These are phyloP conservation scores for Eubucco bourcierii DNA, from an alignment of 2,113 vertebrate species.

Conservation along the genomic window DNA sequence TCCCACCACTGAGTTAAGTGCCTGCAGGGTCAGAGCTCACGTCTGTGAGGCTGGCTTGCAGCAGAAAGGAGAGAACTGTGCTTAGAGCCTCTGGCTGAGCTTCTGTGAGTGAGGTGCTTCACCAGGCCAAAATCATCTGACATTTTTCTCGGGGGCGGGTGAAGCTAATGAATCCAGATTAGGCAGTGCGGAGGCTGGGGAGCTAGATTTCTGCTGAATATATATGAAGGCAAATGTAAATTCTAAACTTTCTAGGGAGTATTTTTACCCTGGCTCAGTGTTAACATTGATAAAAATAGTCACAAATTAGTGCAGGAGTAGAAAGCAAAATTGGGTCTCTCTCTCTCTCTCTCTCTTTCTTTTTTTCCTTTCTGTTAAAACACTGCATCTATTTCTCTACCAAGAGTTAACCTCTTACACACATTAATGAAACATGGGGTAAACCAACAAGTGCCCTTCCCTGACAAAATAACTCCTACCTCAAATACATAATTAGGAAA, in stretches of 20 bases:
- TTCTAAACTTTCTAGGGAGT: conserved; percentile 65
- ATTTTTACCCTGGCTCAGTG: conserved; percentile 68
- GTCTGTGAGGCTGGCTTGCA: neutral
- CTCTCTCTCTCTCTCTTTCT: neutral
- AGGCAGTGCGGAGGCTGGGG: conserved; percentile 47
- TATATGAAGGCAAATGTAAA: conserved; percentile 67
- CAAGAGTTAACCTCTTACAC: conserved; percentile 40
- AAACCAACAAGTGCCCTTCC: conserved; percentile 21
- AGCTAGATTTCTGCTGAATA: conserved; percentile 55
- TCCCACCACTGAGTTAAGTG: neutral
- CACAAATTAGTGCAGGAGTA: conserved; percentile 66
- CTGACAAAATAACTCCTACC: conserved; percentile 1
- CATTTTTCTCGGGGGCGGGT: conserved; percentile 56
- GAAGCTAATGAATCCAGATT: conserved; percentile 65
- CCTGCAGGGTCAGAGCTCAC: neutral
- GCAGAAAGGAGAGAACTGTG: neutral
- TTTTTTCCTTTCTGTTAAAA: neutral
- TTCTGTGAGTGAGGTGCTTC: neutral
- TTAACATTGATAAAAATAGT: conserved; percentile 69
- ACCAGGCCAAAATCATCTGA: conserved; percentile 56
- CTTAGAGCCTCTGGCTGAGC: neutral
- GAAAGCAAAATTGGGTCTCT: conserved; percentile 29
- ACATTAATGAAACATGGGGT: neutral
- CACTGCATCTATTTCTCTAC: neutral
- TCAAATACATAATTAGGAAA: neutral